phyloP scores from a whole-genome alignment of 2,113 vertebrate species.

The Coptodon bakossiorum region DNA sequence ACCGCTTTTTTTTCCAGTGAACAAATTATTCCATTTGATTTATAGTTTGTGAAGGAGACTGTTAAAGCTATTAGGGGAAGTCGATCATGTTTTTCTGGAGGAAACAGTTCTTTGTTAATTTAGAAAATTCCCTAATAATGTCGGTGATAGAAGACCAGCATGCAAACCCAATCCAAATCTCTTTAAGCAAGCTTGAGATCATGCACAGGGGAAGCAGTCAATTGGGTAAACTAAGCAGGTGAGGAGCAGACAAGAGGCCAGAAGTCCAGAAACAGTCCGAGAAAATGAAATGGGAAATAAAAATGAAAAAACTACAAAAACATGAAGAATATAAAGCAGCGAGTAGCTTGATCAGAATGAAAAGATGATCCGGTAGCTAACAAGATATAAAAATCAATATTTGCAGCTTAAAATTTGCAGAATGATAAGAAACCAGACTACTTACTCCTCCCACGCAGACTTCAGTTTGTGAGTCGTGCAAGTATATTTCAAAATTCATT shows the following conservation, averaged over 20 bases:
- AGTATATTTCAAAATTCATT: not conserved
- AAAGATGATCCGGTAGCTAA: not conserved
- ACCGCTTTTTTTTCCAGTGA: not conserved
- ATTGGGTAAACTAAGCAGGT: not conserved
- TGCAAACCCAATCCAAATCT: not conserved
- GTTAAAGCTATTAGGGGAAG: not conserved
- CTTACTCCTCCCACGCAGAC: not conserved
- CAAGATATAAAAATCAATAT: not conserved
- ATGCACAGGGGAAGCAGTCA: not conserved
- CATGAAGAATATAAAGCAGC: not conserved
- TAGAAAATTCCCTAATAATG: not conserved
- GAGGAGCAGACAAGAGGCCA: not conserved
- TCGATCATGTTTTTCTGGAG: not conserved
- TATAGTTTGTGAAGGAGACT: not conserved
- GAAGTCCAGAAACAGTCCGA: not conserved
- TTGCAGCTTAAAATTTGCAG: not conserved
- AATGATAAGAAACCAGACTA: not conserved
- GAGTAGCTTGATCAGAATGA: not conserved
- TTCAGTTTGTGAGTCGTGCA: not conserved
- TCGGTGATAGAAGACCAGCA: not conserved
- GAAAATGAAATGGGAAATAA: not conserved
- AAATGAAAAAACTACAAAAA: not conserved
- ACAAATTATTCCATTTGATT: not conserved
- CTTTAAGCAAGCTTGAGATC: not conserved
- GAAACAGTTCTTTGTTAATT: not conserved